Evolutionary conservation across 2,113 vertebrate species (phyloP).

Genomic region (Psophia crepitans): DNA sequence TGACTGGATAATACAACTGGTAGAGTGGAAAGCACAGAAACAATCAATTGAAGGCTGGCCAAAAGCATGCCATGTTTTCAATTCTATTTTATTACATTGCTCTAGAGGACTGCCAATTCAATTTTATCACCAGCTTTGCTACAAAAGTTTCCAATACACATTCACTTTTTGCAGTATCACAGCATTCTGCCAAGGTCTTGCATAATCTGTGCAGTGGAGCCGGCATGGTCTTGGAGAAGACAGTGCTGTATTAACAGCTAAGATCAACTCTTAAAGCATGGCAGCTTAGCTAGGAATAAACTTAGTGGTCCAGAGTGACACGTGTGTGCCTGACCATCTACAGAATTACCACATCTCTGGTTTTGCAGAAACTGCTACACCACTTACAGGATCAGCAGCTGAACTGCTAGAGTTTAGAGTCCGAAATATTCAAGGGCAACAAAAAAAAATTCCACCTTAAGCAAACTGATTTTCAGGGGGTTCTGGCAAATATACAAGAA

Average conservation of each 20-base stretch:
- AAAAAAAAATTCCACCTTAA: not conserved
- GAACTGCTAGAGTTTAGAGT: not conserved
- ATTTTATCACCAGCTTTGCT: not conserved
- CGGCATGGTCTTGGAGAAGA: not conserved
- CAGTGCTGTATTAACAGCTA: not conserved
- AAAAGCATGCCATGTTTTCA: not conserved
- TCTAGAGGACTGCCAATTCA: not conserved
- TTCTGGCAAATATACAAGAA: not conserved
- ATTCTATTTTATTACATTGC: not conserved
- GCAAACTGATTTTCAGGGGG: not conserved
- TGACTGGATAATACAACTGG: not conserved
- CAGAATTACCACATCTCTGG: not conserved
- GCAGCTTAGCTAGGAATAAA: not conserved
- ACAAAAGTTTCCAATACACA: not conserved
- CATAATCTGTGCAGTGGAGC: not conserved
- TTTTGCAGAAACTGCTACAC: not conserved
- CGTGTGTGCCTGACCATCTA: fast-evolving
- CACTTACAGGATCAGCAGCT: not conserved
- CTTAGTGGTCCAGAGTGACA: not conserved
- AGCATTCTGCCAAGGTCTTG: not conserved
- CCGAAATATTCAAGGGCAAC: not conserved
- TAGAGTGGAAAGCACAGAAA: not conserved
- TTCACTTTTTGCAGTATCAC: not conserved
- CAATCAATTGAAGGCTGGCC: not conserved
- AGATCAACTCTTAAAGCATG: not conserved